phyloP scores from a whole-genome alignment of 2,113 vertebrate genomes.

The Sinocyclocheilus anshuiensis region DNA sequence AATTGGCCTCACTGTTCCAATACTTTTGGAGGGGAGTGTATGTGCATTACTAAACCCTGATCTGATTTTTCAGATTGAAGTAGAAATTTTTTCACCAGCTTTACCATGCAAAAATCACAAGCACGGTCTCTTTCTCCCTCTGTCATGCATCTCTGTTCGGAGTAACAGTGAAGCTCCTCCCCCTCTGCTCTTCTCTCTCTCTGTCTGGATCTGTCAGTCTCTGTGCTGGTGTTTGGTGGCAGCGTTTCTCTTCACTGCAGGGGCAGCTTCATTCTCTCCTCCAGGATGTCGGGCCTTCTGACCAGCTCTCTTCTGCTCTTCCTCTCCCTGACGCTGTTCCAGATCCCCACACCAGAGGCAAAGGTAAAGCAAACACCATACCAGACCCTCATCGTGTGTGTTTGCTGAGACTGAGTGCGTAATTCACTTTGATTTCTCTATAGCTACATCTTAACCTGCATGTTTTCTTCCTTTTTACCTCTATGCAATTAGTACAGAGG shows the following conservation, averaged over 20 bases:
- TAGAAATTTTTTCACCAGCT: background rate
- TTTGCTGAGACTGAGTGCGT: background rate
- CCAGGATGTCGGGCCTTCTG: conserved; percentile 69
- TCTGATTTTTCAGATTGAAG: background rate
- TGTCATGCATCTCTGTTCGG: conserved; percentile 24
- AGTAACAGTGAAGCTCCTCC: conserved; percentile 26
- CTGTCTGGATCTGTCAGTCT: conserved; percentile 30
- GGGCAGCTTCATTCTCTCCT: conserved; percentile 68
- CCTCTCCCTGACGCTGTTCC: conserved; percentile 54
- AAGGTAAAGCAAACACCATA: conserved; percentile 59
- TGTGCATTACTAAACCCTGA: background rate
- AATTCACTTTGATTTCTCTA: background rate
- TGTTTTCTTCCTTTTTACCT: background rate
- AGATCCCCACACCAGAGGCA: conserved; percentile 46
- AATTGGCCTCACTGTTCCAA: no score
- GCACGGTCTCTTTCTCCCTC: background rate
- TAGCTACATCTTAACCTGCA: background rate
- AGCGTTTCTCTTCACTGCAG: conserved; percentile 47
- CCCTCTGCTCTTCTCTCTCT: background rate
- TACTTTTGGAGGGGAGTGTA: no score
- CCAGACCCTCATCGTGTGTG: background rate
- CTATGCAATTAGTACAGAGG: background rate
- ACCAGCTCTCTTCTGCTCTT: conserved; percentile 55
- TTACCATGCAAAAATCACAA: background rate
- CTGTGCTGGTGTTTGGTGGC: conserved; percentile 39